A percentile compares a stretch with the other conserved stretches of the same genome.
phyloP scores from a whole-genome alignment of 1,140 invertebrate genomes.

The Liolophura sinensis region DNA sequence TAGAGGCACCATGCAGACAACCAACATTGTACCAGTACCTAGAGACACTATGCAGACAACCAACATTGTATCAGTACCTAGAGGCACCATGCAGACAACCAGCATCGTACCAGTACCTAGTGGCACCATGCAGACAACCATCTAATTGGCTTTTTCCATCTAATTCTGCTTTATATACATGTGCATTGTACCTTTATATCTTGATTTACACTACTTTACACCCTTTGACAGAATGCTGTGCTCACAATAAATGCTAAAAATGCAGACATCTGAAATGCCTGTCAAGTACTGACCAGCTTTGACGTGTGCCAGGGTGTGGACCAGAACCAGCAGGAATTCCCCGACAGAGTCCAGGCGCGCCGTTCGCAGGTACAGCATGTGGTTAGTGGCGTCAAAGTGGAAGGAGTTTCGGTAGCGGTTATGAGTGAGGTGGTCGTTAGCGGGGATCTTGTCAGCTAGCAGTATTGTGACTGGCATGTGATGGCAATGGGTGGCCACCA shows the following conservation, averaged over 20 bases:
- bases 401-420: slow-evolving; percentile 55
- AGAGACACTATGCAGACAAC: too few relatives aligned
- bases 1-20: too few relatives aligned
- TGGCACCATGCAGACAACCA: too few relatives aligned
- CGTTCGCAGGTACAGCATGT: slow-evolving; percentile 45
- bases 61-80: too few relatives aligned
- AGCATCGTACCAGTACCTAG: too few relatives aligned
- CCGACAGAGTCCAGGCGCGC: slow-evolving; percentile 49
- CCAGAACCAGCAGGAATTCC: slow-evolving; percentile 49
- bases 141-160: too few relatives aligned
- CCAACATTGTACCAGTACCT: too few relatives aligned
- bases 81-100: too few relatives aligned
- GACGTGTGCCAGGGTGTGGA: slow-evolving; percentile 52
- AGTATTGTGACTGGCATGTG: slow-evolving; percentile 48
- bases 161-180: too few relatives aligned
- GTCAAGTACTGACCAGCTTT: slow-evolving; percentile 41
- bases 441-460: slow-evolving; percentile 48
- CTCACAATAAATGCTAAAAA: neutral
- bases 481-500: slow-evolving; percentile 40
- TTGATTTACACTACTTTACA: too few relatives aligned
- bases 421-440: slow-evolving; percentile 37
- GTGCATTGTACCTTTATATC: too few relatives aligned
- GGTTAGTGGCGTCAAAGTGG: slow-evolving; percentile 54
- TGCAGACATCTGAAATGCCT: neutral
- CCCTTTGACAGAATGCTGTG: too few relatives aligned